These are phyloP conservation scores for Conopomorpha cramerella DNA, from an alignment of 1,140 invertebrate genomes.

Conservation along the genomic window DNA sequence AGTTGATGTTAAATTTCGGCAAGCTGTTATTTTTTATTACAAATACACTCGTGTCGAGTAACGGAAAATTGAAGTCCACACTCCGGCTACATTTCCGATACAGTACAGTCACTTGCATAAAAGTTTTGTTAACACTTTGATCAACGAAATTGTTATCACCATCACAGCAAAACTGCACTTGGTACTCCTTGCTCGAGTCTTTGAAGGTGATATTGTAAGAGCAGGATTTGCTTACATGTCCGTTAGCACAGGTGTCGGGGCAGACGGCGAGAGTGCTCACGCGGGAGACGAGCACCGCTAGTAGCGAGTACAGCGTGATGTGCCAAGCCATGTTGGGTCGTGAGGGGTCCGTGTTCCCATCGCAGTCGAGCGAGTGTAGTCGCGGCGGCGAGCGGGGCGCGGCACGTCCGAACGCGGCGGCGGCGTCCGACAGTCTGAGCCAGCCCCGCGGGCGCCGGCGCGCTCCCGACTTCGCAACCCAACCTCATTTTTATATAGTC, in stretches of 20 bases:
- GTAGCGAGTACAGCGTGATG: conserved; percentile 20
- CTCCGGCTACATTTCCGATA: conserved; percentile 18
- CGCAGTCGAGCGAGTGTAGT: conserved; percentile 6
- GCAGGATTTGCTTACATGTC: conserved; percentile 23
- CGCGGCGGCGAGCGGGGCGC: conserved; percentile 4
- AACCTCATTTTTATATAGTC: conserved; percentile 57
- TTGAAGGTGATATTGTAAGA: conserved; percentile 33
- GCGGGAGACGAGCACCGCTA: conserved; percentile 27
- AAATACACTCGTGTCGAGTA: conserved; percentile 33
- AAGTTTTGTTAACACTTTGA: conserved; percentile 33
- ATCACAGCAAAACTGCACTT: conserved; percentile 23
- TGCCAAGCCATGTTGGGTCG: conserved; percentile 6
- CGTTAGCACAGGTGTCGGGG: conserved; percentile 16
- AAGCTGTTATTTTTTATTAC: conserved; percentile 41
- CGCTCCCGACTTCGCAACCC: conserved; percentile 21
- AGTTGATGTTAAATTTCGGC: conserved; percentile 22
- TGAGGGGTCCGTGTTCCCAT: conserved; percentile 4
- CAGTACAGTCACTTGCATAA: conserved; percentile 19
- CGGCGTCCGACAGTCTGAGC: conserved; percentile 47
- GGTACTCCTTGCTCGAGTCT: conserved; percentile 21
- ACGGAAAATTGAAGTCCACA: conserved; percentile 23
- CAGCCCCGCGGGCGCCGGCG: conserved; percentile 39
- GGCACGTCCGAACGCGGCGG: conserved; percentile 20
- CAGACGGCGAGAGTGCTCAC: no score
- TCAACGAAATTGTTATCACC: no score